These are phyloP conservation scores for Bubo blakistoni DNA, from an alignment of 2,113 vertebrate species.

Conservation along the genomic window DNA sequence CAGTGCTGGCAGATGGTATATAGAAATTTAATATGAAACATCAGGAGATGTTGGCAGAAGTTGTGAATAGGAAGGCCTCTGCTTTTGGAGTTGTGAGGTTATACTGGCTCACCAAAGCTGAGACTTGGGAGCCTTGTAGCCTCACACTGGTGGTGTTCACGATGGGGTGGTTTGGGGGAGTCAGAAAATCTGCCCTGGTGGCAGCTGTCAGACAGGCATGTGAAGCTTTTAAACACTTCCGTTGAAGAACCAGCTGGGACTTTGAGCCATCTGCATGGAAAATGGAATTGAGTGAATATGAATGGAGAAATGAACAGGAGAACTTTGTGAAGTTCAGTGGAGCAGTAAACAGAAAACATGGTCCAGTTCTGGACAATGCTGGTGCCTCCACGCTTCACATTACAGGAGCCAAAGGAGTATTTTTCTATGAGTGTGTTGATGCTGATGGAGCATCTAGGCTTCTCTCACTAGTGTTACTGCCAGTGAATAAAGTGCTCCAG, in stretches of 20 bases:
- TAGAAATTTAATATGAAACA: neutral
- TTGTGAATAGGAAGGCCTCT: neutral
- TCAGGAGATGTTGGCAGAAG: fast-evolving
- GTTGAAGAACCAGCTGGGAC: neutral
- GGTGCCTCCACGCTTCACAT: neutral
- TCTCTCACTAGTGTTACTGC: neutral
- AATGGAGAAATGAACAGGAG: neutral
- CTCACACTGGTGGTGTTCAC: neutral
- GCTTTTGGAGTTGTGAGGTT: neutral
- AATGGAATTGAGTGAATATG: neutral
- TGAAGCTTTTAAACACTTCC: neutral
- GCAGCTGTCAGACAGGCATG: neutral
- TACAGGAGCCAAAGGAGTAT: neutral
- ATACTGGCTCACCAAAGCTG: neutral
- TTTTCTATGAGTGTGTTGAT: neutral
- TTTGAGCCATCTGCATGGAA: neutral
- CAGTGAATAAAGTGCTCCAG: neutral
- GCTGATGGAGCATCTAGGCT: neutral
- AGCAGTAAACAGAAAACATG: neutral
- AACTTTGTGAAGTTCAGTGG: neutral
- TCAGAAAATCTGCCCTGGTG: neutral
- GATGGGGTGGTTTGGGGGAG: fast-evolving
- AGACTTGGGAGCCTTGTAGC: neutral
- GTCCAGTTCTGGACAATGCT: neutral
- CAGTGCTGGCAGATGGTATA: neutral